Base-by-base conservation (phyloP, 2,888 invertebrate genomes). In the Acleris emargana region DNA sequence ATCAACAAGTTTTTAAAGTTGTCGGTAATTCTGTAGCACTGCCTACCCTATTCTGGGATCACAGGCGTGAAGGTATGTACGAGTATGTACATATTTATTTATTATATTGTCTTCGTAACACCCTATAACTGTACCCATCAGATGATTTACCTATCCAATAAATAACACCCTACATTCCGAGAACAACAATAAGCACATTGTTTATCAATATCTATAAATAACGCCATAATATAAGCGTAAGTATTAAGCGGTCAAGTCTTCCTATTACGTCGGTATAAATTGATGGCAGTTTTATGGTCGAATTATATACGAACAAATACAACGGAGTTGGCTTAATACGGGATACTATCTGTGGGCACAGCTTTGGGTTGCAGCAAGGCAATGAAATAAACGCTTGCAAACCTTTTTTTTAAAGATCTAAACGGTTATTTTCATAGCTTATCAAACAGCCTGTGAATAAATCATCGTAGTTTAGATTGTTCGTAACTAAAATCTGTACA, bases 181-280 rank as follows among this genome's bases (percentile, higher is more conserved):
- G 18, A 49, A 17, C 25, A 55, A 59, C 54, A 60, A 60, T 38
- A 49, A 54, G 50, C 49, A 18, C 54, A 55, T 54, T 42, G 59
- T 54, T 42, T 22, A 64, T 59, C 62, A 57, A 62, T 62, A 50
- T 13, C 28, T 43, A 59, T 64, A 55, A 60, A 64, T 64, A 51
- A 55, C n/a, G 45, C 17, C 25, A 55, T 64, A 54, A 64, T 47
- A 51, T 52, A 61, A 61, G 55, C 60, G 54, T 18, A 49, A 50
- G 55, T 57, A 66, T 66, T 66, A 66, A 61, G 38, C 57, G 66
- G 66, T 66, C 66, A 66, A 66, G 60, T 57, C 42, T 51, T 51
- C 51, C 66, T 61, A 66, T 66, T 61, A 66, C 61, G 61, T 61
- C 38, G 60, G 66, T 66, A 66, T 61, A 66, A 57, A 66, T 61